phyloP scores from a whole-genome alignment of 2,888 invertebrate species.

The Netelia fuscicornis region DNA sequence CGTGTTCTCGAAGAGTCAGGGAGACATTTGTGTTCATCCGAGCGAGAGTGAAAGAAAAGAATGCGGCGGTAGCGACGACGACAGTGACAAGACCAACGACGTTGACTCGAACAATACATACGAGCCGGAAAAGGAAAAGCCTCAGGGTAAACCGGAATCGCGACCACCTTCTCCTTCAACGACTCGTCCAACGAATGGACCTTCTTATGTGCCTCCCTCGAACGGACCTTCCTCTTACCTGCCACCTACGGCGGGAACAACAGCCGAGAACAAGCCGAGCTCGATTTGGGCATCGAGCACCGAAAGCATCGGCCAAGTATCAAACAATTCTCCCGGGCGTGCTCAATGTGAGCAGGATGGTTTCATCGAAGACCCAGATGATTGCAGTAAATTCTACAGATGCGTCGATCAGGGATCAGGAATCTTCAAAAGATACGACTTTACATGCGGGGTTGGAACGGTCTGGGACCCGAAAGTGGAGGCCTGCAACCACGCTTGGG shows the following conservation, averaged over 20 bases:
- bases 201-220: slow-evolving; percentile 36
- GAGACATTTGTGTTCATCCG: slow-evolving; percentile 91
- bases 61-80: slow-evolving; percentile 87
- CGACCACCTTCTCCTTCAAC: slow-evolving; percentile 37
- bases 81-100: slow-evolving; percentile 82
- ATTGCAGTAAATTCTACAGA: slow-evolving; percentile 84
- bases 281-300: slow-evolving; percentile 24
- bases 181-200: slow-evolving; percentile 19
- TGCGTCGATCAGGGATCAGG: slow-evolving; percentile 84
- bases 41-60: slow-evolving; percentile 89
- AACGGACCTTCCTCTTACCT: slow-evolving; percentile 25
- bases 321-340: slow-evolving; percentile 68
- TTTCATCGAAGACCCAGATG: slow-evolving; percentile 83
- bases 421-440: slow-evolving; percentile 85
- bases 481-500: slow-evolving; percentile 86
- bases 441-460: slow-evolving; percentile 87
- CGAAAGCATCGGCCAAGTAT: slow-evolving; percentile 29
- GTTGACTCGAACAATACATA: slow-evolving; percentile 64
- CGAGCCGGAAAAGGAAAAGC: slow-evolving; percentile 60
- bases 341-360: slow-evolving; percentile 82
- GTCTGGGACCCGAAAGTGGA: slow-evolving; percentile 87
- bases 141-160: slow-evolving; percentile 59
- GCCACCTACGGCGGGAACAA: slow-evolving; percentile 34
- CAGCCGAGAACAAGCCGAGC: slow-evolving; percentile 17
- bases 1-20: slow-evolving; percentile 86